Evolutionary conservation across 1,140 invertebrate species (phyloP).

Genomic region (Drepana arcuata): DNA sequence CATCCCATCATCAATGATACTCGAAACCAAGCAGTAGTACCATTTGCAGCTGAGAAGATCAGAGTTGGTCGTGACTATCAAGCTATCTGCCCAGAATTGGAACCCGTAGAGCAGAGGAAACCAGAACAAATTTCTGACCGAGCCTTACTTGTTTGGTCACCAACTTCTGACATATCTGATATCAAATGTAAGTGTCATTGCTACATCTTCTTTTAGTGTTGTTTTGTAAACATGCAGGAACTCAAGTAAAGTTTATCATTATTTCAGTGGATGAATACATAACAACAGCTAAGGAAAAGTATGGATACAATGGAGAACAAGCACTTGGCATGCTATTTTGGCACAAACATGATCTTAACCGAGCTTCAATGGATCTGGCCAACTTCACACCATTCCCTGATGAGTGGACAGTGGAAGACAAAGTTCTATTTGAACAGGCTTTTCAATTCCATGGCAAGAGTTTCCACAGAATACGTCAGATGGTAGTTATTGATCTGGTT

Average conservation of each 20-base stretch:
- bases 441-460: conserved; percentile 99
- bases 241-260: conserved; percentile 10
- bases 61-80: conserved; percentile 95
- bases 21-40: conserved; percentile 69
- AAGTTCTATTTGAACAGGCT: conserved; percentile 97
- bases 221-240: not conserved
- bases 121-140: conserved; percentile 81
- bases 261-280: conserved; percentile 93
- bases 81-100: conserved; percentile 88
- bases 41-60: conserved; percentile 90
- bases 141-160: conserved; percentile 96
- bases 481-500: conserved; percentile 90
- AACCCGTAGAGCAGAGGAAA: conserved; percentile 74
- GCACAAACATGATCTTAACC: conserved; percentile 97
- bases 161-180: conserved; percentile 89
- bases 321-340: conserved; percentile 98
- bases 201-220: not conserved
- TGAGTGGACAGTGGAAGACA: conserved; percentile 98
- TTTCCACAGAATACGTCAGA: conserved; percentile 96
- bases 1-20: conserved; percentile 54
- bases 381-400: conserved; percentile 98
- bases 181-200: conserved; percentile 80
- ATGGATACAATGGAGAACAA: conserved; percentile 98
- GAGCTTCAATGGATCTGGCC: conserved; percentile 92
- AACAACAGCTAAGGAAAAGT: conserved; percentile 95